Conservation (phyloP, 92 coral and sea anemone species). For the Metridium senile region DNA sequence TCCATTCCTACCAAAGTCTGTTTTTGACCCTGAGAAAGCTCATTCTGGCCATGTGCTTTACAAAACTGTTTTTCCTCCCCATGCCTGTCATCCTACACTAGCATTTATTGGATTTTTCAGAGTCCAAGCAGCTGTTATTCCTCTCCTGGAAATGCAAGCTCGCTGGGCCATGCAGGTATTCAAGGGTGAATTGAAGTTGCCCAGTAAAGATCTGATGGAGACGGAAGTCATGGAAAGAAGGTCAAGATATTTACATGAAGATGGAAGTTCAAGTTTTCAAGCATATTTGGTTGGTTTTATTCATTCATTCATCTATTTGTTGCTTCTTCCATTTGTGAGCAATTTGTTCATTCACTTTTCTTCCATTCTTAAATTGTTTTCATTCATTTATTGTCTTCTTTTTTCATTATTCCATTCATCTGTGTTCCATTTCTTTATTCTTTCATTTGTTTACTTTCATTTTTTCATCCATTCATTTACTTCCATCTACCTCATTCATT, state of each 20-base stretch:
- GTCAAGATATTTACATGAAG: background rate
- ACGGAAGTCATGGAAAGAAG: conserved; percentile 35
- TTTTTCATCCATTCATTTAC: background rate
- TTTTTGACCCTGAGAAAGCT: conserved; percentile 8
- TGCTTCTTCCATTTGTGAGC: no score
- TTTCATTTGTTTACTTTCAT: background rate
- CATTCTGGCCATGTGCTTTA: conserved; percentile 52
- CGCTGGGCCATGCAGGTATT: conserved; percentile 87
- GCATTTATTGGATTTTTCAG: conserved; percentile 84
- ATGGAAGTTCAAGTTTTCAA: background rate
- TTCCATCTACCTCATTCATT: background rate
- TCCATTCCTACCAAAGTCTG: conserved; percentile 63
- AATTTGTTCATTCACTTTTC: no score
- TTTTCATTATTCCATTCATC: no score
- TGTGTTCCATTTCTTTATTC: background rate
- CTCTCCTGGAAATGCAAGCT: conserved; percentile 71
- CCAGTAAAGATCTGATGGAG: conserved; percentile 59
- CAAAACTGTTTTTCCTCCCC: conserved; percentile 75
- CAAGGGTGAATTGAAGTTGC: conserved; percentile 52
- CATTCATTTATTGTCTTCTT: no score
- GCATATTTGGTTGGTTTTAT: background rate
- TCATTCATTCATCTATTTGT: no score
- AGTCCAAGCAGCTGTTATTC: no score
- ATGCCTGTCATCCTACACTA: conserved; percentile 44
- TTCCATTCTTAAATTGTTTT: no score